A percentile compares a stretch with the other conserved stretches of the same genome.
Conservation (phyloP, 2,113 vertebrate genomes). For the Pimephales promelas region DNA sequence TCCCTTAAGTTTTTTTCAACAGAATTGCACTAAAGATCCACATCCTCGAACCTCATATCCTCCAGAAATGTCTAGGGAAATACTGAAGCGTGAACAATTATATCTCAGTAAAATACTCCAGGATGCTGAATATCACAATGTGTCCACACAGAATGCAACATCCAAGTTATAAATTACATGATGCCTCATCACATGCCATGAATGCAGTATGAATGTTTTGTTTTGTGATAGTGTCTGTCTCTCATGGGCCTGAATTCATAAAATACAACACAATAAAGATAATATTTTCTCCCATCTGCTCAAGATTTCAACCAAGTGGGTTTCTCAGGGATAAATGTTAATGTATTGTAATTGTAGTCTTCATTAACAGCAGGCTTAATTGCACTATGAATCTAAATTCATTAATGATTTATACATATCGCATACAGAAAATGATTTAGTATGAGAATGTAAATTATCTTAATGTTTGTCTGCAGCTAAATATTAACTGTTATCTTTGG, state of each 20-base stretch:
- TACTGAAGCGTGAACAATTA: background rate
- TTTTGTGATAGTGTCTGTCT: background rate
- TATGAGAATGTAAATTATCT: slow-evolving; percentile 5
- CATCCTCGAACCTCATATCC: background rate
- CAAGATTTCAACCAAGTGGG: background rate
- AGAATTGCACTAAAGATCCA: slow-evolving; percentile 10
- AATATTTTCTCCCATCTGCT: background rate
- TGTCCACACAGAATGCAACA: slow-evolving; percentile 4
- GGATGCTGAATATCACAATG: background rate
- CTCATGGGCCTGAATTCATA: background rate
- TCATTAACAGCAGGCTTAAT: background rate
- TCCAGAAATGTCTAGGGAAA: background rate
- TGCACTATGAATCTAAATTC: background rate
- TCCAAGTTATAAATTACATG: slow-evolving; percentile 5
- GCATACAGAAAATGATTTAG: background rate
- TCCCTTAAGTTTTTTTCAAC: background rate
- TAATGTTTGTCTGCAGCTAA: background rate
- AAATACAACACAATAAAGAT: background rate
- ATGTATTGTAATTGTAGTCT: background rate
- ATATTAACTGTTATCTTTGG: slow-evolving; percentile 41
- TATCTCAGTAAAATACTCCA: background rate
- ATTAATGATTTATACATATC: background rate
- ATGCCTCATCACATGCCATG: background rate
- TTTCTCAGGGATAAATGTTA: background rate
- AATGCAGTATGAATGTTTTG: background rate